Evolutionary conservation across 2,113 vertebrate species (phyloP), one percentile per base, ranked within the genome.

Genomic region (Aptenodytes patagonicus): DNA sequence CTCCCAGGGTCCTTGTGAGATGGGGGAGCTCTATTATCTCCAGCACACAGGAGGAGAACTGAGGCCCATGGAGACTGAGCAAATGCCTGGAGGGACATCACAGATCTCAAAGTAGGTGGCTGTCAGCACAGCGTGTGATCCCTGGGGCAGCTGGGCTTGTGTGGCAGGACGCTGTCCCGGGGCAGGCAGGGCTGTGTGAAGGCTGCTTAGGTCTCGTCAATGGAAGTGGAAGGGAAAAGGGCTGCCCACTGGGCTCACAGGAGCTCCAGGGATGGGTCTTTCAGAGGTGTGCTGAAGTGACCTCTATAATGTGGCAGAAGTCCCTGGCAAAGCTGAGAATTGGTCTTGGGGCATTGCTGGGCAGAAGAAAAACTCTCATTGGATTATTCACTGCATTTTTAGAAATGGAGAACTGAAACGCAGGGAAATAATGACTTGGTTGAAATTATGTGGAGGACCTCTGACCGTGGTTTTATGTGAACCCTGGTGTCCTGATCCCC

Each of bases 341-440:
- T 3, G 5, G 42, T 85, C 52, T 24, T 46, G 62, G 36, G 62
- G n/a, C 5, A 0, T 17, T 65, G 58, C 66, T 86, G 0, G 0
- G 77, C 55, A 81, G 55, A 77, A 66, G 46, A 34, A 87, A 88
- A 88, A 7, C 26, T 62, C 87, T 47, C 17, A 11, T 28, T 57
- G 57, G 0, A 0, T 29, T 82, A 31, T 44, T 83, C 58, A 32
- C 58, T 21, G 13, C 2, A 2, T 32, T 65, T 65, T 85, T 38
- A 52, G 75, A 90, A 83, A 71, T 2, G 38, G 42, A 80, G 44
- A 93, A 58, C 32, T 28, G 66, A 86, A 83, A 52, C 0, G 0
- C 29, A 28, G 25, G 52, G 44, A 76, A 82, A 36, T 19, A 28
- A 61, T 16, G 31, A n/a, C 34, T 71, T 40, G 36, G 55, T 42